Evolutionary conservation across 2,797 vertebrate genomes (phyloP).

Genomic region (Melanotaenia boesemani): DNA sequence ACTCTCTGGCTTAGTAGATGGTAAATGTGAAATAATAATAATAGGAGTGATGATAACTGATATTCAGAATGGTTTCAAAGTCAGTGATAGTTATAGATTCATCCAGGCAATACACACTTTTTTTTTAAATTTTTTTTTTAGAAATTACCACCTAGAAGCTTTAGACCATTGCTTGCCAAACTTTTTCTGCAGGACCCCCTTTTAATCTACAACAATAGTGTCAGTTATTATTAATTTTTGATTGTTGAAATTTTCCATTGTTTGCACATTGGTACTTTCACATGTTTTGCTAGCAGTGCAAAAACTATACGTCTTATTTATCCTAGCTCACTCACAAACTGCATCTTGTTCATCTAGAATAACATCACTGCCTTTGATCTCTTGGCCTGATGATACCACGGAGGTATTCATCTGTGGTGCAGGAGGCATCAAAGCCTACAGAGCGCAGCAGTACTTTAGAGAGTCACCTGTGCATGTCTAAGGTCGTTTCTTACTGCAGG

Average conservation of each 20-base stretch:
- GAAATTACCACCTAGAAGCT: background rate
- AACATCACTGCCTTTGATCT: conserved; percentile 33
- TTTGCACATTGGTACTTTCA: too few species aligned
- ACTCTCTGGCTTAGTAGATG: background rate
- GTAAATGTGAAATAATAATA: background rate
- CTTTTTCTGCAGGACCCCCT: too few species aligned
- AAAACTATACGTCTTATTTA: too few species aligned
- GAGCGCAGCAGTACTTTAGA: conserved; percentile 5
- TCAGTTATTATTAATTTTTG: background rate
- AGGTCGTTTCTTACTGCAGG: conserved; percentile 8
- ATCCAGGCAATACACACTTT: background rate
- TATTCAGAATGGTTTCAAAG: background rate
- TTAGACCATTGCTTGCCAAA: too few species aligned
- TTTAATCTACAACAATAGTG: too few species aligned
- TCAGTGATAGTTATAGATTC: background rate
- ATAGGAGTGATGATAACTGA: background rate
- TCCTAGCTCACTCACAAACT: background rate
- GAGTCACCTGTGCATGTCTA: conserved; percentile 8
- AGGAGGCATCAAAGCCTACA: conserved; percentile 42
- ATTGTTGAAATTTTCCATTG: background rate
- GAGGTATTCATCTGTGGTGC: conserved; percentile 22
- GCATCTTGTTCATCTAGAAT: background rate
- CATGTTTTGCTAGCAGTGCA: too few species aligned
- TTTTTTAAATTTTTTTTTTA: too few species aligned
- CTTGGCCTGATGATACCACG: background rate